A percentile compares a stretch with the other conserved stretches of the same genome.
Conservation (phyloP, 1,140 invertebrate species). For the Drosophila pseudoobscura region DNA sequence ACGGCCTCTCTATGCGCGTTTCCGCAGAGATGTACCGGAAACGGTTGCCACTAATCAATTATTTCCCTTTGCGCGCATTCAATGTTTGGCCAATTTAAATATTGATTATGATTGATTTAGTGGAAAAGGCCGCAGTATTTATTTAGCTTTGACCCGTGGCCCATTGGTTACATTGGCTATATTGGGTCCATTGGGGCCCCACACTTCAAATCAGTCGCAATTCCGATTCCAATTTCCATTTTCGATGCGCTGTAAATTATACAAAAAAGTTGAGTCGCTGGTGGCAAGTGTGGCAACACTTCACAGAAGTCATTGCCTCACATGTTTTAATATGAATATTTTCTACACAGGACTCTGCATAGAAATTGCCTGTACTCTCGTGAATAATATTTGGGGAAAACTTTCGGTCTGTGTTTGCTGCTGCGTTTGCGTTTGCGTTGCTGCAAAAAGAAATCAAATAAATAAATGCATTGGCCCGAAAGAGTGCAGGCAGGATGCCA, state of each 20-base stretch:
- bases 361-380: slow-evolving; percentile 47
- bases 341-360: slow-evolving; percentile 39
- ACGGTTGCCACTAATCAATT: slow-evolving; percentile 3
- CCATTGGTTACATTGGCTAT: slow-evolving; percentile 1
- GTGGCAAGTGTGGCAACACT: slow-evolving; percentile 40
- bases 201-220: slow-evolving; percentile 26
- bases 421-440: too few species aligned
- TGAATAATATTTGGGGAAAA: slow-evolving; percentile 26
- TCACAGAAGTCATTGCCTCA: slow-evolving; percentile 30
- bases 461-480: slow-evolving; percentile 70
- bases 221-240: slow-evolving; percentile 25
- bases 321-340: slow-evolving; percentile 72
- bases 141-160: slow-evolving; percentile 27
- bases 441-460: slow-evolving; percentile 64
- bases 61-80: slow-evolving; percentile 17
- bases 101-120: slow-evolving; percentile 77
- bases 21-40: neutral
- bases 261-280: slow-evolving; percentile 64
- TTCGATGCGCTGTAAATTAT: slow-evolving; percentile 50
- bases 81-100: slow-evolving; percentile 53
- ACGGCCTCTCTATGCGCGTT: too few species aligned
- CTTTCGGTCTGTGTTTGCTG: slow-evolving; percentile 40
- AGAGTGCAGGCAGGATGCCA: slow-evolving; percentile 27
- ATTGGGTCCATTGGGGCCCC: slow-evolving; percentile 7
- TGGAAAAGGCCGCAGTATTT: slow-evolving; percentile 47